Conservation (phyloP, 2,113 vertebrate species). For the Pionites leucogaster region DNA sequence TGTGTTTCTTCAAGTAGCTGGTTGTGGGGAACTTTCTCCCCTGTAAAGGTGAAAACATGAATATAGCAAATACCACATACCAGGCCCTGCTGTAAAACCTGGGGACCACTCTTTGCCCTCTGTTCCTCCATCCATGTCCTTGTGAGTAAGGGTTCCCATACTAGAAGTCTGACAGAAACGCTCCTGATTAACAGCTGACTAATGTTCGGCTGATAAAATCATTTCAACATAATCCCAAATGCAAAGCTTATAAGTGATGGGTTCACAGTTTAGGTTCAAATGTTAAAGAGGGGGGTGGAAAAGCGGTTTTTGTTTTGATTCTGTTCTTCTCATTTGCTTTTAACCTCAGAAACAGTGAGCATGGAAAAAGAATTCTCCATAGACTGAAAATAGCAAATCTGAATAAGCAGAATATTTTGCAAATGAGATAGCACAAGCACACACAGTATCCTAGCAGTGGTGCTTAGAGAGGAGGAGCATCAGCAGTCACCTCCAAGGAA, state of each 20-base stretch:
- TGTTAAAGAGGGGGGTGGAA: background rate
- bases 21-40: background rate
- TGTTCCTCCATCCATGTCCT: background rate
- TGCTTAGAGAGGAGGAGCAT: background rate
- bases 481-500: background rate
- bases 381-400: slow-evolving; percentile 34
- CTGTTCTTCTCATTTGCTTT: background rate
- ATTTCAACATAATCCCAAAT: background rate
- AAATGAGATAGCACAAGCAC: background rate
- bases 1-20: background rate
- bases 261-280: background rate
- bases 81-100: background rate
- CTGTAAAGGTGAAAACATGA: background rate
- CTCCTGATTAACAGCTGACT: background rate
- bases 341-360: slow-evolving; percentile 18
- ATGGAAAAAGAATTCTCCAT: background rate
- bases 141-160: background rate
- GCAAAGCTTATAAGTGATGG: background rate
- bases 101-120: background rate
- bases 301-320: background rate
- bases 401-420: slow-evolving; percentile 30
- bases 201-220: background rate
- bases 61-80: background rate
- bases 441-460: background rate
- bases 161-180: background rate